These are phyloP conservation scores for Tetrax tetrax DNA, from an alignment of 2,113 vertebrate species.

Conservation along the genomic window DNA sequence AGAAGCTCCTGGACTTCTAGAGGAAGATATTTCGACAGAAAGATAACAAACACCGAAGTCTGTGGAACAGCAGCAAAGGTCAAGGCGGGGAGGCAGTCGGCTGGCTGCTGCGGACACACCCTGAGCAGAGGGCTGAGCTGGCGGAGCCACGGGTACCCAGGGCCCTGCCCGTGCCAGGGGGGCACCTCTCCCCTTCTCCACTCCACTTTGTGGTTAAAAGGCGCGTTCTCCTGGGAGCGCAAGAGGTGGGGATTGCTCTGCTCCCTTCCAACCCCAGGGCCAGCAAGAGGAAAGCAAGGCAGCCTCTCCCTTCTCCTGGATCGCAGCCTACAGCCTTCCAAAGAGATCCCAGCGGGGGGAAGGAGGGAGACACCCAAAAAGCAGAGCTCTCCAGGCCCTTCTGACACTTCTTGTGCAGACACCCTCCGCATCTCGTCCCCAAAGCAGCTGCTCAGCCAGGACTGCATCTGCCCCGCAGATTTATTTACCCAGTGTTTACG, in stretches of 20 bases:
- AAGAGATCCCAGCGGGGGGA: not conserved
- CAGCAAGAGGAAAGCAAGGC: not conserved
- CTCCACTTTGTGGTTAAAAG: not conserved
- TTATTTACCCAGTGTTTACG: conserved; percentile 94
- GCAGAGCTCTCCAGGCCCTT: not conserved
- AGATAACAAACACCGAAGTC: not conserved
- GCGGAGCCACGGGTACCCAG: not conserved
- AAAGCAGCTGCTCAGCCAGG: not conserved
- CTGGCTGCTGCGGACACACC: not conserved
- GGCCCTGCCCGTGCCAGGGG: not conserved
- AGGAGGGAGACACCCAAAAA: not conserved
- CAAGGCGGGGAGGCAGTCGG: not conserved
- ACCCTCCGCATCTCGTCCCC: not conserved
- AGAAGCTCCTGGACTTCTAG: not conserved
- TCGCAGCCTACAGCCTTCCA: not conserved
- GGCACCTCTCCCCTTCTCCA: not conserved
- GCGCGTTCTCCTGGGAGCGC: not conserved
- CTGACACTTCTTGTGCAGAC: not conserved
- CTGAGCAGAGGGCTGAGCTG: not conserved
- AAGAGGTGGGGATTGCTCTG: not conserved
- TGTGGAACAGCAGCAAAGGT: not conserved
- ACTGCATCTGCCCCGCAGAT: not conserved
- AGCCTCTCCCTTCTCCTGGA: not conserved
- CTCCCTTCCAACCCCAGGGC: not conserved
- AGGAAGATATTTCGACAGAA: not conserved